A percentile compares a stretch with the other conserved stretches of the same genome.
These are phyloP conservation scores for Hypsopygia costalis DNA, from an alignment of 2,888 invertebrate species.

Conservation along the genomic window DNA sequence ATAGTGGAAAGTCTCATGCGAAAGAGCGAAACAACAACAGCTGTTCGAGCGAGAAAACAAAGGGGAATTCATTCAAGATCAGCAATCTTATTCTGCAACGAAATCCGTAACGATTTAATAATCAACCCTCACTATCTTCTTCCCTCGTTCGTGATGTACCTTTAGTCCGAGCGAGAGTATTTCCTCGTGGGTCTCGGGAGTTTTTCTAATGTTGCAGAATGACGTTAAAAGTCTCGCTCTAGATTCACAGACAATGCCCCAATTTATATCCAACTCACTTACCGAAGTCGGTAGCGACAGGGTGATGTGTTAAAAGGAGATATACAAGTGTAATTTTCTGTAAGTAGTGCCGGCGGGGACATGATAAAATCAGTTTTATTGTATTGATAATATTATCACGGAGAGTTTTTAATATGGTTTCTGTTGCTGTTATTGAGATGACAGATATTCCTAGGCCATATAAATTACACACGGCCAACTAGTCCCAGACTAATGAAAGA, in stretches of 20 bases:
- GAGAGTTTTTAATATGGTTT: no score
- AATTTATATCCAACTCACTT: slow-evolving; percentile 80
- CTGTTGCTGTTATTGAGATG: no score
- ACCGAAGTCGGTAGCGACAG: slow-evolving; percentile 61
- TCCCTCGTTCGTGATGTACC: slow-evolving; percentile 27
- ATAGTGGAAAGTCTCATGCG: slow-evolving; percentile 56
- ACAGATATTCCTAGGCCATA: no score
- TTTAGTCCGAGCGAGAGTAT: slow-evolving; percentile 32
- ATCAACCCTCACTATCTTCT: slow-evolving; percentile 46
- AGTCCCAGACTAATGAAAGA: no score
- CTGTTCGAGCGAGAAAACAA: slow-evolving; percentile 64
- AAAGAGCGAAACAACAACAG: slow-evolving; percentile 56
- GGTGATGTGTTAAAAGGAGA: slow-evolving; percentile 10
- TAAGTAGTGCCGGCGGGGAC: no score
- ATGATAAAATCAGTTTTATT: no score
- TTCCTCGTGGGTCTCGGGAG: slow-evolving; percentile 27
- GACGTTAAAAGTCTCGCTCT: slow-evolving; percentile 60
- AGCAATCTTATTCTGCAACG: slow-evolving; percentile 58
- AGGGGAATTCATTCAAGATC: slow-evolving; percentile 68
- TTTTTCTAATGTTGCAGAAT: slow-evolving; percentile 61
- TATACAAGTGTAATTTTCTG: background rate
- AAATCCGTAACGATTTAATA: slow-evolving; percentile 53
- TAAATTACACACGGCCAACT: no score
- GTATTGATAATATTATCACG: no score
- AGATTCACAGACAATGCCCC: slow-evolving; percentile 79